Conservation (phyloP, 2,113 vertebrate genomes). For the Circaetus gallicus region DNA sequence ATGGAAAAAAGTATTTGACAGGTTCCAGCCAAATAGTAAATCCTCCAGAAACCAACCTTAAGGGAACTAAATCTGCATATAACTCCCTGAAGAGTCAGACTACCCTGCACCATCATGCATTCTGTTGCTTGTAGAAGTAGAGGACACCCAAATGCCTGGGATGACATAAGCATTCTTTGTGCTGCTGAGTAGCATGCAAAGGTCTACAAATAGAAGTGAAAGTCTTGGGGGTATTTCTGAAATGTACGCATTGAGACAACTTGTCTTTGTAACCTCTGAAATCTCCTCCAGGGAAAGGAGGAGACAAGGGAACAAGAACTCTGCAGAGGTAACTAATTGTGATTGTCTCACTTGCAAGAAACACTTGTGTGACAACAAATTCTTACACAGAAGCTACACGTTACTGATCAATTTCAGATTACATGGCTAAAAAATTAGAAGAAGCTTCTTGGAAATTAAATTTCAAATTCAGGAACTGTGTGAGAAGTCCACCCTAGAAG, state of each 20-base stretch:
- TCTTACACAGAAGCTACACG: not conserved
- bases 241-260: not conserved
- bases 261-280: not conserved
- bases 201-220: not conserved
- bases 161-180: not conserved
- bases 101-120: not conserved
- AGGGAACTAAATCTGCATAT: not conserved
- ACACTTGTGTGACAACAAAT: not conserved
- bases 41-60: not conserved
- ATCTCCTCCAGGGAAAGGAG: not conserved
- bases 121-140: not conserved
- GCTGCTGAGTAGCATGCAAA: not conserved
- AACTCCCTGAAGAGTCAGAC: not conserved
- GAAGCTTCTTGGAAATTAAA: not conserved
- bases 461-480: not conserved
- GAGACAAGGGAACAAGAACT: not conserved
- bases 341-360: not conserved
- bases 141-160: not conserved
- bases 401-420: not conserved
- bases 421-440: not conserved
- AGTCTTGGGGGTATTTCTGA: not conserved
- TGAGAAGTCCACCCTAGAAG: not conserved
- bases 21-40: not conserved
- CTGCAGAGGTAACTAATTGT: not conserved
- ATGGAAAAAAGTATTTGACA: not conserved